Conservation (phyloP, 1,140 invertebrate genomes). For the Physella acuta region DNA sequence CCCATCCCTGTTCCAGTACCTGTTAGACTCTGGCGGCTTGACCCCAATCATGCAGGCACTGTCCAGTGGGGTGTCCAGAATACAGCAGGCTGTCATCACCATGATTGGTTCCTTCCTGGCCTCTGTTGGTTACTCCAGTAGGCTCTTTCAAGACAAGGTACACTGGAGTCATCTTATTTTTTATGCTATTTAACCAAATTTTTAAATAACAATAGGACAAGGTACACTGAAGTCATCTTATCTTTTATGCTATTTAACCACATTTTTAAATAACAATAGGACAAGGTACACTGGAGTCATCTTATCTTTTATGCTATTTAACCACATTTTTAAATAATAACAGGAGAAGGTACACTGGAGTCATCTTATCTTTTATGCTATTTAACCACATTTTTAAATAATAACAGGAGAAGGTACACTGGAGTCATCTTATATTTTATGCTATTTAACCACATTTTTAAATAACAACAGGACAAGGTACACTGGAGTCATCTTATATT, state of each 20-base stretch:
- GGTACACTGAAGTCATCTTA: slow-evolving; percentile 30
- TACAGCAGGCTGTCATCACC: slow-evolving; percentile 59
- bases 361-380: too few relatives aligned
- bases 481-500: too few relatives aligned
- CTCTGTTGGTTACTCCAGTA: slow-evolving; percentile 39
- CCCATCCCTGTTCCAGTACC: slow-evolving; percentile 51
- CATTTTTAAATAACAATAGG: slow-evolving; percentile 4
- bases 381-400: too few relatives aligned
- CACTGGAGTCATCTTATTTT: not conserved
- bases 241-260: not conserved
- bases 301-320: too few relatives aligned
- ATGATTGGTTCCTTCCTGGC: slow-evolving; percentile 54
- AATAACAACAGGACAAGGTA: too few relatives aligned
- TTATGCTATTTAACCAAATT: not conserved
- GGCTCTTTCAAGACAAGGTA: slow-evolving; percentile 57
- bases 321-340: too few relatives aligned
- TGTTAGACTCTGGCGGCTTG: slow-evolving; percentile 58
- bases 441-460: too few relatives aligned
- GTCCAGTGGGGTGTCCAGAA: slow-evolving; percentile 46
- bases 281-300: too few relatives aligned
- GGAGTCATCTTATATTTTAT: too few relatives aligned
- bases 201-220: too few relatives aligned
- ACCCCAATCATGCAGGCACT: slow-evolving; percentile 49
- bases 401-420: too few relatives aligned
- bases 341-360: too few relatives aligned